phyloP scores from a whole-genome alignment of 2,113 vertebrate species.

The Leptobrachium leishanense region DNA sequence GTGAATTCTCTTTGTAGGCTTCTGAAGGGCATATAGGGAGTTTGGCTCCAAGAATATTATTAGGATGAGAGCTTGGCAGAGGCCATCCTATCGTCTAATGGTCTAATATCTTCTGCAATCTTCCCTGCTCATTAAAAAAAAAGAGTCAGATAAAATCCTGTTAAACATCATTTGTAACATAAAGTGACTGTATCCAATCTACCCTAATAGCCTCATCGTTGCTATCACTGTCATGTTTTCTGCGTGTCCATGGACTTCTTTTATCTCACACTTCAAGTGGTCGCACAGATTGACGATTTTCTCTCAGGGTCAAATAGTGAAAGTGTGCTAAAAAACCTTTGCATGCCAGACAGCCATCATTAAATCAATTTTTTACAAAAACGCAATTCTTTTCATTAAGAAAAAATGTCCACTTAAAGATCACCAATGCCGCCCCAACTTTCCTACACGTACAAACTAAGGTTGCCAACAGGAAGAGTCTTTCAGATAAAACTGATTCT shows the following conservation, averaged over 20 bases:
- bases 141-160: slow-evolving; percentile 36
- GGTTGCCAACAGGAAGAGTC: background rate
- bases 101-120: slow-evolving; percentile 40
- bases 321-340: background rate
- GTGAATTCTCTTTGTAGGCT: background rate
- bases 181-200: slow-evolving; percentile 41
- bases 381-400: background rate
- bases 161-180: slow-evolving; percentile 43
- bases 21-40: slow-evolving; percentile 19
- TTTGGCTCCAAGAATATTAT: slow-evolving; percentile 24
- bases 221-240: slow-evolving; percentile 25
- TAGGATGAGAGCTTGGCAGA: slow-evolving; percentile 36
- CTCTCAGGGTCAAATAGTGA: background rate
- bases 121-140: slow-evolving; percentile 37
- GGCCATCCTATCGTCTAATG: slow-evolving; percentile 22
- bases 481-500: background rate
- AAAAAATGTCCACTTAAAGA: background rate
- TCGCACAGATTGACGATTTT: slow-evolving; percentile 10
- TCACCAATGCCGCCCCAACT: background rate
- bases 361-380: background rate
- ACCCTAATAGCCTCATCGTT: slow-evolving; percentile 30
- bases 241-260: slow-evolving; percentile 5
- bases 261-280: slow-evolving; percentile 16
- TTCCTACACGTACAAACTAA: background rate
- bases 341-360: background rate